Base-by-base conservation (phyloP, 1,140 invertebrate species). In the Asbolus verrucosus region DNA sequence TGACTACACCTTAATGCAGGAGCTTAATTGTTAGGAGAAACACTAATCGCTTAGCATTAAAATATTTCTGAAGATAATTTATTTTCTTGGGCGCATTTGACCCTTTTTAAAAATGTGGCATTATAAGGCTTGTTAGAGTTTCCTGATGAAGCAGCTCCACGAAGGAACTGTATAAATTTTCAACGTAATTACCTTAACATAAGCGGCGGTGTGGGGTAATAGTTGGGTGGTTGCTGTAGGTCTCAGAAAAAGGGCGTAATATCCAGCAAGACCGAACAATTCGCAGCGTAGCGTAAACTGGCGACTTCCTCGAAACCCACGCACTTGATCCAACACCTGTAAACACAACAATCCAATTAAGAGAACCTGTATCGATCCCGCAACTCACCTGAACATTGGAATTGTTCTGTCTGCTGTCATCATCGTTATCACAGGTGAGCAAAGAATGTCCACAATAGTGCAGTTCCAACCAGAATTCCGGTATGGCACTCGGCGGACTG, bases 231-330 rank as follows among this genome's bases (percentile, higher is more conserved):
- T 84, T 0, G 82, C 78, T 1, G 81, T 79, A 0, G 90, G 88
- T 27, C 88, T 82, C 38, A 92, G 74, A 66, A 87, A 85, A 0
- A 93, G 81, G 0, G 88, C 87, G 77, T 93, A 94, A 79, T 91
- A 89, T 0, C 92, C 92, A 1, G 91, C 89, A 66, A 92, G 83
- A 1, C 92, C 92, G 71, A 94, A 93, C 13, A 91, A 84, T 73
- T 93, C 89, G 71, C 92, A 94, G 15, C 87, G 84, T 9, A 94
- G 79, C 1, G 83, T 85, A 60, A 93, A 80, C 1, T 87, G 83
- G 8, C 86, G 85, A 18, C 87, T 82, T n/a, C 86, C 85, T 8
- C 90, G 88, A 79, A 90, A 91, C 0, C 90, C 91, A 11, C 83
- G 81, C 6, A 92, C 80, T 80, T 91, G 88, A 82, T 92, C 91